Evolutionary conservation across 2,797 vertebrate species (phyloP), one percentile per base, ranked within the genome.

Genomic region (Rhabdophis nuchalis): DNA sequence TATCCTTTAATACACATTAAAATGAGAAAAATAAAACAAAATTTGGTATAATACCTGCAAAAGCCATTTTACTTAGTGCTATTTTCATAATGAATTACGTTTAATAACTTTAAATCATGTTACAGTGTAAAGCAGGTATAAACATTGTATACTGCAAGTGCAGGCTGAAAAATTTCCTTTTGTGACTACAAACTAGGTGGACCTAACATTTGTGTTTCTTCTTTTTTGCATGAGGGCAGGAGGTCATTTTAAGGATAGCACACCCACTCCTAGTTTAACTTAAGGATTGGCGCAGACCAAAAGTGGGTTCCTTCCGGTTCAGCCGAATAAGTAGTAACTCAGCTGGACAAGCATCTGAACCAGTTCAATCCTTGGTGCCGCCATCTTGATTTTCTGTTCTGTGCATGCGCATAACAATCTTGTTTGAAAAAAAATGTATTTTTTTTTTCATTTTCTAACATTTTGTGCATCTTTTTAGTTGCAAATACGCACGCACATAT

Each of bases 1-100:
- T 85, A 93, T 93, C 87, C 41, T 90, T 87, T 32, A 82, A 16
- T 46, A 56, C 6, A 41, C 13, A 77, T 57, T 53, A 92, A 92
- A 41, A 77, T 53, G 23, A 11, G 32, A 6, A 13, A 58, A 77
- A 57, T 57, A n/a, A 86, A 32, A 46, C 6, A 52, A 72, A 87
- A 23, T 53, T 29, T 87, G 85, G n/a, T 11, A 87, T 14, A 29
- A 36, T 50, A 5, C 6, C 46, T 77, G 6, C 10, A 58, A 89
- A 41, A 90, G 2, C 46, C 1, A 56, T 23, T 82, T 77, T 57
- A 27, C 3, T 8, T 29, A 46, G 14, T 18, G 5, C 29, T 92
- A 46, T 8, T 32, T 90, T 27, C 1, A 20, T 50, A 14, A 57
- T 56, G 4, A 87, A 27, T 64, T 54, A 41, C 52, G 32, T 54